Conservation (phyloP, 2,797 vertebrate species). For the Vipera latastei region DNA sequence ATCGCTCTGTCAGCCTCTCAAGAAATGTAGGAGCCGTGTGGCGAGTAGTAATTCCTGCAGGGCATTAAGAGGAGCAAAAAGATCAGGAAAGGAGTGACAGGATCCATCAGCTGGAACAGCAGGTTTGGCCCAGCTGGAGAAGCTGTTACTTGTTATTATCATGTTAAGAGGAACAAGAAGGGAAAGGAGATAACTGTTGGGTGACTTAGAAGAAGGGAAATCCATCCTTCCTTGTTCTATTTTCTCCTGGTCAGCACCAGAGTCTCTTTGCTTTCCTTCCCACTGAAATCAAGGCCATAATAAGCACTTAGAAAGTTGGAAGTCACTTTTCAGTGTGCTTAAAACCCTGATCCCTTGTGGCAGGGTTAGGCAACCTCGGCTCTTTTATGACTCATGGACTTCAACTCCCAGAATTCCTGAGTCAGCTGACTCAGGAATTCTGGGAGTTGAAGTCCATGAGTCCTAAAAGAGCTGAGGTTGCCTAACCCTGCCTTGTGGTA, state of each 20-base stretch:
- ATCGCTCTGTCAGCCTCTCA: neutral
- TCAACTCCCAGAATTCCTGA: too few species aligned
- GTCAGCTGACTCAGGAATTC: too few species aligned
- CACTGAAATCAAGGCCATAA: neutral
- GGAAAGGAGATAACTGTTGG: neutral
- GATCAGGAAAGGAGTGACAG: neutral
- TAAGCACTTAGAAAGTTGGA: neutral
- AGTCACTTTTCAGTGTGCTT: neutral
- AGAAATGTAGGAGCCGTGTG: neutral
- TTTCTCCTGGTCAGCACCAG: slow-evolving; percentile 49
- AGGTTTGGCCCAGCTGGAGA: neutral
- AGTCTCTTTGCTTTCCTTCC: slow-evolving; percentile 21
- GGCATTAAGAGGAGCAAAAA: neutral
- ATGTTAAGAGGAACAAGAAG: neutral
- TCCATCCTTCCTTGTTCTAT: slow-evolving; percentile 23
- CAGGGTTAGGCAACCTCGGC: too few species aligned
- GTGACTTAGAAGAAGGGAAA: neutral
- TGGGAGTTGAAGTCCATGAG: too few species aligned
- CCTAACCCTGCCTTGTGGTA: neutral
- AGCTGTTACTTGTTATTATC: neutral
- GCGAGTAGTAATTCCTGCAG: neutral
- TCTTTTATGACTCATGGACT: too few species aligned
- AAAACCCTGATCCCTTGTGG: too few species aligned
- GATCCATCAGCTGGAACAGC: neutral
- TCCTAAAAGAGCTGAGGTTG: too few species aligned